Evolutionary conservation across 2,113 vertebrate species (phyloP), one percentile per base, ranked within the genome.

Genomic region (Centrocercus urophasianus): DNA sequence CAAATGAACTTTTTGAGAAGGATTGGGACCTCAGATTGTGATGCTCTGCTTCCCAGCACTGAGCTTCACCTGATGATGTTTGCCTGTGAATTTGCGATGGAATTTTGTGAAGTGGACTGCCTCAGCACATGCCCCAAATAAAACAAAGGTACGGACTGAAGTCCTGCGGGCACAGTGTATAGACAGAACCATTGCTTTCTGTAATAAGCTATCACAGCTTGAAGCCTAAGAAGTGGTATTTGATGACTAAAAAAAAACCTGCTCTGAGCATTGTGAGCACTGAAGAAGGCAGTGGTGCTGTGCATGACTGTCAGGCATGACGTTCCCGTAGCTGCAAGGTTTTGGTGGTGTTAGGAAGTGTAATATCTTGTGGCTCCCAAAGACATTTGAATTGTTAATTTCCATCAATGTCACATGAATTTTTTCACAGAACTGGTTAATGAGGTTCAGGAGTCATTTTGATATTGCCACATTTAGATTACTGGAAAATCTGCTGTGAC

Each of bases 301-400:
- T 50, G 52, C 43, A 30, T 0, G 20, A 64, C 56, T 94, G 88
- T 84, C 80, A 89, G 71, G 88, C 74, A 47, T 61, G 75, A 48
- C 66, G 83, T 48, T 86, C 27, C 81, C 1, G 0, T 64, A 69
- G 48, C 5, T 1, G 70, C 20, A 63, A 48, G 74, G 70, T 73
- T 94, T 92, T 83, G 20, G 42, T 70, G 60, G 27, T 89, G 77
- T 50, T 93, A 50, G 32, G 77, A 92, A 86, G 93, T 79, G 86
- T 91, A 86, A 30, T 94, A 38, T 66, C 63, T 92, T 0, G 0
- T 3, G 54, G 45, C 86, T 96, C 89, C 83, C 91, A 90, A 71
- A 70, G 47, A 45, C 56, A 87, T 94, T 86, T 90, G 91, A 95
- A 96, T 93, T 95, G 96, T 76, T 96, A 94, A 96, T 96, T 96